Evolutionary conservation across 2,888 invertebrate genomes (phyloP), one percentile per base, ranked within the genome.

Genomic region (Drosophila trichaetosa): DNA sequence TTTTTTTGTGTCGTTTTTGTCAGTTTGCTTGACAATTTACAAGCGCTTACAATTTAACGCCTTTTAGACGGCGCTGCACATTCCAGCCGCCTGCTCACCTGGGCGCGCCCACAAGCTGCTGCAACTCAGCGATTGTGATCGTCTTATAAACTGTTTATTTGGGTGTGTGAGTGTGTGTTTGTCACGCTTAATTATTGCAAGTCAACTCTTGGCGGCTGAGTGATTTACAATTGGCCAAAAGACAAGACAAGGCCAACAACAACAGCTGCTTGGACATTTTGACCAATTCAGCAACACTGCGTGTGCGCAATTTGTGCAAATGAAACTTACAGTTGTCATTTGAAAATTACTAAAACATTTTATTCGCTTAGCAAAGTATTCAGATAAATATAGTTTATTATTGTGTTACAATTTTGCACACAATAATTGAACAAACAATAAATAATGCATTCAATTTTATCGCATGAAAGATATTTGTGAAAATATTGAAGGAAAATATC

Each of bases 181-280:
- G 83, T 69, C 73, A 76, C 53, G 68, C 61, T 66, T 75, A 87
- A 88, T 88, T 76, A 80, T 82, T 82, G 68, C 36, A 69, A 88
- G 69, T 90, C 84, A 86, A 80, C 87, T 88, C 83, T 77, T 73
- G 73, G 74, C 69, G 71, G 48, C 56, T 51, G 54, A 74, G 72
- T 87, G 90, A 87, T 87, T 89, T 87, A 82, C 66, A 66, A 66
- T 53, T 29, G 48, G 54, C 42, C 62, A 56, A 65, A 52, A 60
- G 54, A 59, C 60, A 71, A 76, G 69, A 76, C 81, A 80, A 88
- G 82, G 87, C 87, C 68, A 71, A 60, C 82, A 51, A 18, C 46
- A 53, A 38, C 16, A 29, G 36, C 52, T 51, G 36, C 52, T 53
- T 56, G 33, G 42, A 40, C 68, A 62, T 38, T 76, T 18, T 40